phyloP scores from a whole-genome alignment of 2,888 invertebrate species.

The Digitonthophagus gazella region DNA sequence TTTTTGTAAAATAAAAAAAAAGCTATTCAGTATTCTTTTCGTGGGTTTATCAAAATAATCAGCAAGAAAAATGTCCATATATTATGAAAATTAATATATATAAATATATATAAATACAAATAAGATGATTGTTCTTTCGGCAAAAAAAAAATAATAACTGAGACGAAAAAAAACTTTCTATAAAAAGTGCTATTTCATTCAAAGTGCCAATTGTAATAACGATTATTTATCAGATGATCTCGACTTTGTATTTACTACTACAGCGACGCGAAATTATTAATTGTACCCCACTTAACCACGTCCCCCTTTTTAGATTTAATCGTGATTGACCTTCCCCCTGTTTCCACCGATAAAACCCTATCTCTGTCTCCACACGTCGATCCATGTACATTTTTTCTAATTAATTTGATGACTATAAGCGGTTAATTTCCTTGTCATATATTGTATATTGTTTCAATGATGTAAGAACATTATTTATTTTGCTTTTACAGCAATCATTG shows the following conservation, averaged over 20 bases:
- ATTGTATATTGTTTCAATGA: constrained; percentile 50
- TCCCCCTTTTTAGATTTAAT: neutral
- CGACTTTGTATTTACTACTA: constrained; percentile 48
- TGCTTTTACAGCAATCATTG: constrained; percentile 51
- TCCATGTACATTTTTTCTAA: constrained; percentile 37
- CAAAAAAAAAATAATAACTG: constrained; percentile 34
- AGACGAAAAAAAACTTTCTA: constrained; percentile 34
- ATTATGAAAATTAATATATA: neutral
- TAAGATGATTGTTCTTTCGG: constrained; percentile 29
- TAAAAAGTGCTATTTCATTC: constrained; percentile 50
- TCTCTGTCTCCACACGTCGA: constrained; percentile 23
- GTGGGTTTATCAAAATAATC: constrained; percentile 39
- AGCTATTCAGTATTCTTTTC: constrained; percentile 48
- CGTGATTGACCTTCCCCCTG: neutral
- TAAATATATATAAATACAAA: constrained; percentile 9
- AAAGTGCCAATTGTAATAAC: constrained; percentile 50
- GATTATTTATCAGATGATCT: constrained; percentile 43
- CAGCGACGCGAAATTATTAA: constrained; percentile 33
- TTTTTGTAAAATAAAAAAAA: constrained; percentile 20
- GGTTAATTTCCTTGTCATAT: constrained; percentile 40
- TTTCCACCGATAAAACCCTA: neutral
- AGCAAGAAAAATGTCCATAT: constrained; percentile 29
- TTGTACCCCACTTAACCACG: no score
- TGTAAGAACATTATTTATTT: constrained; percentile 51
- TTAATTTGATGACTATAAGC: constrained; percentile 28